phyloP scores from a whole-genome alignment of 2,113 vertebrate genomes.

The Sceloporus tristichus region DNA sequence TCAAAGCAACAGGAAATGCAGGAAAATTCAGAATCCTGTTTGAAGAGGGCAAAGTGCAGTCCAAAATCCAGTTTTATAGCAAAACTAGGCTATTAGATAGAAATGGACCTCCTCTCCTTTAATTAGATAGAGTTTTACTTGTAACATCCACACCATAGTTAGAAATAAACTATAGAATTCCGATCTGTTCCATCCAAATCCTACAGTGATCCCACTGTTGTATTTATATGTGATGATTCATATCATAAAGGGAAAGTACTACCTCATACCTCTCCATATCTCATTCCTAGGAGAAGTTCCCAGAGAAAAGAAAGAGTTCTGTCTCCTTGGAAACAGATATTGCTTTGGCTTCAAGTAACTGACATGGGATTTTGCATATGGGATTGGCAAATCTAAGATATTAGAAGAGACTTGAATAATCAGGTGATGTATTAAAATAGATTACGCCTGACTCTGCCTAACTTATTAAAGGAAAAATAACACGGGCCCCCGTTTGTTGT shows the following conservation, averaged over 20 bases:
- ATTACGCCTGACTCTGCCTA: constrained; percentile 38
- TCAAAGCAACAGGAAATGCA: background rate
- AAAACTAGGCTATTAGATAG: background rate
- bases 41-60: background rate
- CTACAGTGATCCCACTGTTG: background rate
- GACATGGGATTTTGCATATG: constrained; percentile 53
- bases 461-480: constrained; percentile 37
- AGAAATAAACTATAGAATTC: background rate
- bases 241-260: constrained; percentile 51
- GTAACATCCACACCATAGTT: background rate
- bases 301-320: constrained; percentile 56
- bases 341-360: constrained; percentile 63
- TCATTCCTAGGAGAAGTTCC: constrained; percentile 50
- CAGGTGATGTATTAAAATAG: constrained; percentile 61
- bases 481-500: constrained; percentile 21
- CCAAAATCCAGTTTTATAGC: background rate
- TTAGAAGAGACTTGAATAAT: constrained; percentile 59
- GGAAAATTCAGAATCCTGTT: background rate
- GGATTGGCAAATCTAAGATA: constrained; percentile 50
- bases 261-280: constrained; percentile 46
- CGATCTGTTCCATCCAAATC: background rate
- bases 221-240: constrained; percentile 22
- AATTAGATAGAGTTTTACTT: background rate
- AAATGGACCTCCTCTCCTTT: background rate
- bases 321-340: constrained; percentile 66